Percentiles rank a stretch among this genome's conserved stretches.
phyloP scores from a whole-genome alignment of 1,140 invertebrate genomes.

The Rhagoletis zephyria region DNA sequence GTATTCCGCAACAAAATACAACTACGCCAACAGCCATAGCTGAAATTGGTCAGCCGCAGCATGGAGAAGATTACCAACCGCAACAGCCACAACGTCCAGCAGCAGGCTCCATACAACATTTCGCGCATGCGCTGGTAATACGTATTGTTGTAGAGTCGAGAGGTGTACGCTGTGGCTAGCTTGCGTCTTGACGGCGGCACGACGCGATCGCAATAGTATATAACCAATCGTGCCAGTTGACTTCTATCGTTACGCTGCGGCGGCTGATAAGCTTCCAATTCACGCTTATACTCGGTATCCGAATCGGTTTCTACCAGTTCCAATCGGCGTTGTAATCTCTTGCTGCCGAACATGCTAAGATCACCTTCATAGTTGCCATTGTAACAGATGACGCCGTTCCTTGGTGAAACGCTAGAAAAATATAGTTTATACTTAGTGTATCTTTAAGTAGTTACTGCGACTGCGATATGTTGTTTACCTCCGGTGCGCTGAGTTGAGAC shows the following conservation, averaged over 20 bases:
- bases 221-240: background rate
- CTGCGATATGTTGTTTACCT: background rate
- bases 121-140: background rate
- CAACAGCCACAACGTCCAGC: background rate
- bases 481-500: constrained; percentile 10
- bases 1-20: constrained; percentile 41
- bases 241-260: background rate
- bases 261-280: constrained; percentile 3
- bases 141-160: background rate
- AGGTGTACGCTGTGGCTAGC: constrained; percentile 7
- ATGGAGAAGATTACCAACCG: background rate
- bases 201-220: background rate
- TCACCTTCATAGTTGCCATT: constrained; percentile 57
- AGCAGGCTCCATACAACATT: background rate
- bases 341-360: constrained; percentile 54
- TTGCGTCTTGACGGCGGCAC: background rate
- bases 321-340: constrained; percentile 9
- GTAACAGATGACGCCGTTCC: constrained; percentile 26
- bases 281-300: constrained; percentile 48
- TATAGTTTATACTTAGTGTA: too few species aligned
- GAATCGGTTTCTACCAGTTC: constrained; percentile 53
- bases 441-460: background rate
- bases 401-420: background rate
- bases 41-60: background rate
- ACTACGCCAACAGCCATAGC: constrained; percentile 49